Conservation (phyloP, 1,140 invertebrate genomes). For the Zaprionus taronus region DNA sequence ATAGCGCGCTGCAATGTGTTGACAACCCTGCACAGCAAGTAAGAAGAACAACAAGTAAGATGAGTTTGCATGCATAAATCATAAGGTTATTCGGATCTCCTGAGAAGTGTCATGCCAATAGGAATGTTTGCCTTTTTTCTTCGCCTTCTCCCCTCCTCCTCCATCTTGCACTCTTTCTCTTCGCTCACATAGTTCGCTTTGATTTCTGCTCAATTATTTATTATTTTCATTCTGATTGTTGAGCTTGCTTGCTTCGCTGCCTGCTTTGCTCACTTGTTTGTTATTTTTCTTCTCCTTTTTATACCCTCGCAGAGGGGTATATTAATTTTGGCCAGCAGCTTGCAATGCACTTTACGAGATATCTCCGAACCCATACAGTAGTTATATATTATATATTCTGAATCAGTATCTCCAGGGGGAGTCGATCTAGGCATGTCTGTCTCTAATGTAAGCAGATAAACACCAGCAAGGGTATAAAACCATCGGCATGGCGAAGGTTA, state of each 20-base stretch:
- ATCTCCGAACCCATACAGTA: too few species aligned
- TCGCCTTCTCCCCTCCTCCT: too few species aligned
- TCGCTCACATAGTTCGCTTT: neutral
- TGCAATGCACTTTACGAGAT: too few species aligned
- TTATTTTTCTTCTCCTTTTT: neutral
- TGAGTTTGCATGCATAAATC: neutral
- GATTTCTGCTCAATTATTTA: slow-evolving; percentile 10
- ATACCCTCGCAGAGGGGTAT: neutral
- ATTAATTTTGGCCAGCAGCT: too few species aligned
- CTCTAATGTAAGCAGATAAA: too few species aligned
- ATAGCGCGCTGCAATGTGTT: neutral
- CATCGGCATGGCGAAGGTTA: too few species aligned
- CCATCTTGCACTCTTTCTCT: neutral
- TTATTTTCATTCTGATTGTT: slow-evolving; percentile 4
- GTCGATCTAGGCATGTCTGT: too few species aligned
- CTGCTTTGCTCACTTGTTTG: neutral
- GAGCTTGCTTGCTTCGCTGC: neutral
- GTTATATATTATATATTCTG: too few species aligned
- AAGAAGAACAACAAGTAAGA: neutral
- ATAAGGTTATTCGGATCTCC: neutral
- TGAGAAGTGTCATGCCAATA: slow-evolving; percentile 2
- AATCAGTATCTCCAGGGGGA: too few species aligned
- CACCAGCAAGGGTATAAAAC: too few species aligned
- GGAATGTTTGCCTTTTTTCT: neutral
- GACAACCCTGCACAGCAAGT: neutral